Evolutionary conservation across 30 jellyfish, hydroid and myxozoan species (phyloP).

Genomic region (Cassiopea xamachana): DNA sequence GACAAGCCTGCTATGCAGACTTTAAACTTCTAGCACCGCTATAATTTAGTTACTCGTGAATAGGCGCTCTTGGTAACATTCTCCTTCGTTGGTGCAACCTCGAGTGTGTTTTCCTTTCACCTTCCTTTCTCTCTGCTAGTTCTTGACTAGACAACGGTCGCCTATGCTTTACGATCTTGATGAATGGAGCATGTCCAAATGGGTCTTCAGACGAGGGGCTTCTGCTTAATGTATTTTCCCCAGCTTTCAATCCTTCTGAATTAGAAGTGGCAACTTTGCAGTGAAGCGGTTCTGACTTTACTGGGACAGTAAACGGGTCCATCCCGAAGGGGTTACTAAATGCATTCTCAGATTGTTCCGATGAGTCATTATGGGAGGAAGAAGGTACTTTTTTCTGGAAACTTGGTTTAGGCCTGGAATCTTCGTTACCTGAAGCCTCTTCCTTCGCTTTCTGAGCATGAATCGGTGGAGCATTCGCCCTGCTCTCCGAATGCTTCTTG

Average conservation of each 20-base stretch:
- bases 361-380: background rate
- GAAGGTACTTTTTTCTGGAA: background rate
- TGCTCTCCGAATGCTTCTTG: background rate
- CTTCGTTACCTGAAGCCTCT: background rate
- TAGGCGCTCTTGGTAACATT: conserved; percentile 64
- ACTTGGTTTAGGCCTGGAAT: background rate
- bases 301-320: conserved; percentile 38
- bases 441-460: background rate
- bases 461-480: background rate
- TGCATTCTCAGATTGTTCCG: background rate
- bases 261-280: background rate
- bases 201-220: conserved; percentile 78
- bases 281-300: background rate
- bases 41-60: conserved; percentile 7
- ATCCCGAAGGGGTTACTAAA: conserved; percentile 24
- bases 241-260: background rate
- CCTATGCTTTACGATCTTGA: conserved; percentile 53
- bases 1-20: background rate
- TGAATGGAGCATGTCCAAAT: conserved; percentile 88
- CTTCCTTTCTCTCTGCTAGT: conserved; percentile 35
- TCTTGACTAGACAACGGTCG: conserved; percentile 68
- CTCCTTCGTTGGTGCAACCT: conserved; percentile 53
- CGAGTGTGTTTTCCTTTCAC: conserved; percentile 18
- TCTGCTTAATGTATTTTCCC: conserved; percentile 24
- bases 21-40: background rate